phyloP scores from a whole-genome alignment of 2,888 invertebrate genomes.

The Mythimna lalbum region DNA sequence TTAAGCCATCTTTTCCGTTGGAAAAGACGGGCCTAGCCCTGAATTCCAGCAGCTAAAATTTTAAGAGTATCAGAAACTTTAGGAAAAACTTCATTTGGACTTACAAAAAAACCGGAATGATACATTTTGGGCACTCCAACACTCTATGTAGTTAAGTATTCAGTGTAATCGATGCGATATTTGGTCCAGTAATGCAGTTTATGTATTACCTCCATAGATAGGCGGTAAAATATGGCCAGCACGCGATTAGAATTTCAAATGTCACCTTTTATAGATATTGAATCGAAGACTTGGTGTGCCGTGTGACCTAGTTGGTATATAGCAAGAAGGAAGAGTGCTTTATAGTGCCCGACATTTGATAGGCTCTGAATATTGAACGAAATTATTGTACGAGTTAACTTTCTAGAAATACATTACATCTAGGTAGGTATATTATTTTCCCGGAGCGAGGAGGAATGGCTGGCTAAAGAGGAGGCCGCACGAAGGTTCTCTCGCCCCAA shows the following conservation, averaged over 20 bases:
- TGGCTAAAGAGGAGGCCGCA: too few relatives aligned
- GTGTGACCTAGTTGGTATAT: conserved; percentile 33
- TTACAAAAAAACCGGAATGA: conserved; percentile 22
- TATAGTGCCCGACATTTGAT: conserved; percentile 30
- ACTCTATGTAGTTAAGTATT: conserved; percentile 39
- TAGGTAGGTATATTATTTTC: too few relatives aligned
- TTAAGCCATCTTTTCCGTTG: conserved; percentile 19
- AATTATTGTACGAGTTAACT: neutral
- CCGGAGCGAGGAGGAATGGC: too few relatives aligned
- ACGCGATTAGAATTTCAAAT: conserved; percentile 53
- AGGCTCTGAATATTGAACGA: conserved; percentile 16
- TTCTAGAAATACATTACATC: conserved; percentile 8
- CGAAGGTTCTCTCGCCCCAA: too few relatives aligned
- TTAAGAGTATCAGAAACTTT: conserved; percentile 13
- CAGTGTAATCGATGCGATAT: conserved; percentile 33
- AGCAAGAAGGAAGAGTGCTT: conserved; percentile 44
- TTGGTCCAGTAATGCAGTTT: conserved; percentile 51
- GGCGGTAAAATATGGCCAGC: conserved; percentile 41
- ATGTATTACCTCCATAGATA: conserved; percentile 40
- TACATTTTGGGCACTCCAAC: conserved; percentile 31
- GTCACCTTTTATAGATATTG: conserved; percentile 57
- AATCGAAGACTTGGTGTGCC: conserved; percentile 31
- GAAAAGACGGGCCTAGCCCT: conserved; percentile 21
- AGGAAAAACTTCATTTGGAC: conserved; percentile 26
- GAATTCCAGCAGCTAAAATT: conserved; percentile 22